Conservation (phyloP, 2,113 vertebrate species). For the Hippocampus zosterae region DNA sequence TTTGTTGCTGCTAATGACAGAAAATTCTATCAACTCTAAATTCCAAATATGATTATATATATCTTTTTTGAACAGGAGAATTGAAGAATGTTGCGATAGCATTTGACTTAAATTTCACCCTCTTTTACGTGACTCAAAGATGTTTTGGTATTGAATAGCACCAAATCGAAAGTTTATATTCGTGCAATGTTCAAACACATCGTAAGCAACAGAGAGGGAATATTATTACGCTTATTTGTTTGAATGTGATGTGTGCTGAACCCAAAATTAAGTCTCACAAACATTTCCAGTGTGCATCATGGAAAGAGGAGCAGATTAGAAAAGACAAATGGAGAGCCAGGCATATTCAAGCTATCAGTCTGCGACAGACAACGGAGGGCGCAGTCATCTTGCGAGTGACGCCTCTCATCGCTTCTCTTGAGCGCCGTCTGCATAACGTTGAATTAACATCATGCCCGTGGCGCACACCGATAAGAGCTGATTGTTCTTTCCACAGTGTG, state of each 20-base stretch:
- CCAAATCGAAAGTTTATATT: too few relatives aligned
- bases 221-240: neutral
- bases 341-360: conserved; percentile 26
- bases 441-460: conserved; percentile 60
- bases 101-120: too few relatives aligned
- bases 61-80: too few relatives aligned
- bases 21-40: too few relatives aligned
- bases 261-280: conserved; percentile 1
- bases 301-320: conserved; percentile 20
- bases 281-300: conserved; percentile 17
- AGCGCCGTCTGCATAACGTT: conserved; percentile 41
- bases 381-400: conserved; percentile 13
- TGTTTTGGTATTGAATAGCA: too few relatives aligned
- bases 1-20: too few relatives aligned
- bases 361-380: conserved; percentile 7
- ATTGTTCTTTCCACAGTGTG: conserved; percentile 65
- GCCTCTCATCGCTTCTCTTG: conserved; percentile 27
- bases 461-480: conserved; percentile 60
- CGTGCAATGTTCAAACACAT: too few relatives aligned
- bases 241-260: conserved; percentile 8
- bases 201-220: neutral
- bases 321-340: conserved; percentile 18
- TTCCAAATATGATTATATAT: too few relatives aligned
- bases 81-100: neutral
- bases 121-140: too few relatives aligned